Conservation (phyloP, 2,888 invertebrate species). For the Microplitis manilae region DNA sequence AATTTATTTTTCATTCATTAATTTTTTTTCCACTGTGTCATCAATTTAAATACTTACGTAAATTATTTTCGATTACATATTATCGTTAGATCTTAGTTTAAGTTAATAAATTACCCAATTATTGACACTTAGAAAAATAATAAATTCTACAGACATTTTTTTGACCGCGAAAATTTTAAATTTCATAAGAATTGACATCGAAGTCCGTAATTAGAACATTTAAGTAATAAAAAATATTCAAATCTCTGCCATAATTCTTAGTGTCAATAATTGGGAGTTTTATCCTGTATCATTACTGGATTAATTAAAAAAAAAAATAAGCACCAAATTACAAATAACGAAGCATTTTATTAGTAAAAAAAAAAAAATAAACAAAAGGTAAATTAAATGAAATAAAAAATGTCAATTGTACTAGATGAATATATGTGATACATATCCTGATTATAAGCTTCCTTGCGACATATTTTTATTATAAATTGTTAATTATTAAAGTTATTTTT, state of each 20-base stretch:
- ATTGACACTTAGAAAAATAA: too few species aligned
- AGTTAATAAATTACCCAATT: not conserved
- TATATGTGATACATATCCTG: slow-evolving; percentile 46
- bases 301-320: not conserved
- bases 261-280: too few species aligned
- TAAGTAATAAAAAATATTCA: too few species aligned
- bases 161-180: too few species aligned
- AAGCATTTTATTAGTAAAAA: slow-evolving; percentile 24
- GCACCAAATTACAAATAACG: not conserved
- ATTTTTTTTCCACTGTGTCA: not conserved
- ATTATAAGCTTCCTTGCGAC: slow-evolving; percentile 39
- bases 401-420: slow-evolving; percentile 43
- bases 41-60: not conserved
- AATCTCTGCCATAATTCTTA: too few species aligned
- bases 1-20: not conserved
- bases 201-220: too few species aligned
- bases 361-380: slow-evolving; percentile 47
- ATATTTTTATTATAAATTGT: slow-evolving; percentile 12
- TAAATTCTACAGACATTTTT: too few species aligned
- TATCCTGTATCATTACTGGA: not conserved
- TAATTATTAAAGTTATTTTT: slow-evolving; percentile 2
- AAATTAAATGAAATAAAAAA: slow-evolving; percentile 49
- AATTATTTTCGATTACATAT: not conserved
- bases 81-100: not conserved
- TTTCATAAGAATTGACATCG: too few species aligned